Base-by-base conservation (phyloP, 2,888 invertebrate species). In the Plusia festucae region DNA sequence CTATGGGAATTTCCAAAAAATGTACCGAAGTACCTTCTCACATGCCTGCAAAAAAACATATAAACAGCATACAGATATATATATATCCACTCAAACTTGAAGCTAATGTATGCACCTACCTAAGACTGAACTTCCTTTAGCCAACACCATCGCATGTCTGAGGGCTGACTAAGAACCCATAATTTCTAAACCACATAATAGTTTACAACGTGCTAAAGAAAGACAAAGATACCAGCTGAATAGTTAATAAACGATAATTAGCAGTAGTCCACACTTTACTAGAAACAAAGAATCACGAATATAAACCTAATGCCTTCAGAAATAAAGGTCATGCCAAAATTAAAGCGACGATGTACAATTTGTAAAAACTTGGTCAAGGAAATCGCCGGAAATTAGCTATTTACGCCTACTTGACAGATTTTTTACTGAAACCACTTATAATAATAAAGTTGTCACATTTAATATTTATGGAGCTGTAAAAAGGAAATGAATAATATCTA, bases 191-290 rank as follows among this genome's bases (percentile, higher is more conserved):
- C 52, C 30, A 51, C 11, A 58, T 57, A 60, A 63, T 55, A 55
- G 58, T 69, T 76, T 73, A 76, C 77, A 70, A 73, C 58, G 53
- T 55, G 64, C 65, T 70, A 76, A 76, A 73, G 53, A 66, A 64
- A 73, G 32, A 58, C 70, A 69, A 73, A 76, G 60, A 62, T 64
- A 63, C 53, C 18, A 61, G 13, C 53, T 60, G 56, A 58, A 54
- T 65, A 27, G 61, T 66, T 73, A 76, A 73, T 69, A 46, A 73
- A 73, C 59, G 65, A 63, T 76, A 73, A 76, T 76, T 61, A 70
- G 52, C 65, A 60, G 24, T 64, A 32, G 52, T 51, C 6, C 2
- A 52, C 40, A 40, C 40, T 40, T 15, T 7, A 15, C n/a, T 34
- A 40, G 6, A 3, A 2, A 40, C 40, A 15, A n/a, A 2, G 13